Base-by-base conservation (phyloP, 2,113 vertebrate species). In the Telmatochromis brachygnathus region DNA sequence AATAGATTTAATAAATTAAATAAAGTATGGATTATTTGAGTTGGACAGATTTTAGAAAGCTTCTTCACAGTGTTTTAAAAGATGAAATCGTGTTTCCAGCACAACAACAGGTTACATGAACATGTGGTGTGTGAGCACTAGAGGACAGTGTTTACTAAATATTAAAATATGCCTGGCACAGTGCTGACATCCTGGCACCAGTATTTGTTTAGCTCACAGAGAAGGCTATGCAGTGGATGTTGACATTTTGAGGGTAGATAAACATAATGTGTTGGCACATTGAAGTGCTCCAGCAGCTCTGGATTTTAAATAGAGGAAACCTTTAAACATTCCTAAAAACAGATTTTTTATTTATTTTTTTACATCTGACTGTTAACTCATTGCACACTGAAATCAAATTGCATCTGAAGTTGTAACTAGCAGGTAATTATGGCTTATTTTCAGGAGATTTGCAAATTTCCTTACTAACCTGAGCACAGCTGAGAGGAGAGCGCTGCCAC, bases 121-220 rank as follows among this genome's bases (percentile, higher is more conserved):
- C 47, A 19, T 51, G 37, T 58, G 54, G 30, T 73, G 65, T 75
- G 79, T 86, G 79, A 91, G 81, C 94, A 93, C 91, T 94, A 94
- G 94, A 93, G 94, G 94, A 90, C 93, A 94, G 92, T 94, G 82
- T 94, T 93, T 77, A 91, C 87, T 88, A 82, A 55, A 91, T 56
- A 75, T 89, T 89, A 28, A 88, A 89, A 84, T 81, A 85, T 55
- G 45, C 23, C 68, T 91, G 88, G 89, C 73, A 83, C 55, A 17
- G 49, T 9, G 58, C 58, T 79, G 8, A 83, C 39, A 84, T 54
- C 83, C 80, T 83, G 86, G 86, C 83, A 60, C 56, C 65, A 21
- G 60, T 91, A 47, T 91, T 90, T 92, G 87, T 62, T 90, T 79
- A 88, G 87, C 81, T 91, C 90, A 89, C 81, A 90, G 82, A 58